A percentile compares a stretch with the other conserved stretches of the same genome.
phyloP scores from a whole-genome alignment of 2,888 invertebrate species.

The Palloptera scutellata region DNA sequence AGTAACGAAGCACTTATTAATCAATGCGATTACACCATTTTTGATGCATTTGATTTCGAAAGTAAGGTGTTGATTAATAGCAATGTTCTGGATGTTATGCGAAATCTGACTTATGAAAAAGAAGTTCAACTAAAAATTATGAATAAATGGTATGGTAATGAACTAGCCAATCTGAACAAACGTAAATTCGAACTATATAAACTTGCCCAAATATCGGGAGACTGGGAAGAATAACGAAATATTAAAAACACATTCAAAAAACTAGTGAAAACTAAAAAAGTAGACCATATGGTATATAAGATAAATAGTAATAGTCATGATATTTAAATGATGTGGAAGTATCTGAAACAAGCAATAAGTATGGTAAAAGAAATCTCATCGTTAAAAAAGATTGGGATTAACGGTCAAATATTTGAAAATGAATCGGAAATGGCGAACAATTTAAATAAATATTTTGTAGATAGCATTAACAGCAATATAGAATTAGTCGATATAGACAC shows the following conservation, averaged over 20 bases:
- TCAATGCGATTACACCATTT: constrained; percentile 2
- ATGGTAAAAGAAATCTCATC: background rate
- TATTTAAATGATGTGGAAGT: constrained; percentile 19
- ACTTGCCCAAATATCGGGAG: background rate
- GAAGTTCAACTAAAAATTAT: constrained; percentile 13
- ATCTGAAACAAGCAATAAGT: constrained; percentile 9
- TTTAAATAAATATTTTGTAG: constrained; percentile 10
- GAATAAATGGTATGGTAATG: constrained; percentile 21
- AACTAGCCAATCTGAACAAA: constrained; percentile 17
- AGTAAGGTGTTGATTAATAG: background rate
- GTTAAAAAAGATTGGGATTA: constrained; percentile 7
- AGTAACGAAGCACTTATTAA: constrained; percentile 17
- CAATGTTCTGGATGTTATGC: constrained; percentile 1
- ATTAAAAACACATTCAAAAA: constrained; percentile 16
- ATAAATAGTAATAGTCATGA: constrained; percentile 10
- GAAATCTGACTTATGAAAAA: constrained; percentile 12
- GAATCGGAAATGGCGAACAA: background rate
- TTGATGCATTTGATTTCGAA: background rate
- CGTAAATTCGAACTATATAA: constrained; percentile 15
- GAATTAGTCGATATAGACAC: background rate
- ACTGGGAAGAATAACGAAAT: constrained; percentile 3
- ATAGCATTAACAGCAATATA: background rate
- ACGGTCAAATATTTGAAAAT: background rate
- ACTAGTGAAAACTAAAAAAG: constrained; percentile 11
- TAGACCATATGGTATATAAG: constrained; percentile 12